These are phyloP conservation scores for Cremastinae sp. DNA, from an alignment of 2,888 invertebrate species.

Conservation along the genomic window DNA sequence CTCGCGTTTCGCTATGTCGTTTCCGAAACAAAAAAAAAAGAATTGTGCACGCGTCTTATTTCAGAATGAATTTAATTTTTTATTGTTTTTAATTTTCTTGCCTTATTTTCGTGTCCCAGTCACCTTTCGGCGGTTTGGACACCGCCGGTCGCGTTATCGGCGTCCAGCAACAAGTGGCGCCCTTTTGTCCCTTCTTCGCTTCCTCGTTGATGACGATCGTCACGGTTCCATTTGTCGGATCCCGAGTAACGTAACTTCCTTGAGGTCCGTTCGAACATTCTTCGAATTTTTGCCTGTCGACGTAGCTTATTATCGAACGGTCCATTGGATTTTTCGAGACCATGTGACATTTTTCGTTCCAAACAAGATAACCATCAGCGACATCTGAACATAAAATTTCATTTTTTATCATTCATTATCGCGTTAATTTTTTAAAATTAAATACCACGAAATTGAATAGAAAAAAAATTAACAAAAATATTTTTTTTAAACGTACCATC, in stretches of 20 bases:
- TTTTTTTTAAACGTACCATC: conserved; percentile 55
- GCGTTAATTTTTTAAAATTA: too few relatives aligned
- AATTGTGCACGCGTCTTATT: too few relatives aligned
- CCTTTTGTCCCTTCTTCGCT: conserved; percentile 78
- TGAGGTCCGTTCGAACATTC: conserved; percentile 79
- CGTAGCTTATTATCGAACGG: conserved; percentile 82
- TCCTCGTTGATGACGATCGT: conserved; percentile 67
- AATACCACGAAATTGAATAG: too few relatives aligned
- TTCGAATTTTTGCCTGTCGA: conserved; percentile 82
- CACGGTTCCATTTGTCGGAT: conserved; percentile 68
- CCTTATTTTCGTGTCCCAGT: conserved; percentile 75
- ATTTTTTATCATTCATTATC: too few relatives aligned
- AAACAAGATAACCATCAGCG: conserved; percentile 81
- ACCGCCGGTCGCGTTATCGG: conserved; percentile 82
- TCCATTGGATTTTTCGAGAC: conserved; percentile 81
- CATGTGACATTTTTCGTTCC: conserved; percentile 85
- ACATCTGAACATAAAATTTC: too few relatives aligned
- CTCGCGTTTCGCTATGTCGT: too few relatives aligned
- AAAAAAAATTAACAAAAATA: neutral
- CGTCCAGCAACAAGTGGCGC: conserved; percentile 84
- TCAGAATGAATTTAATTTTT: too few relatives aligned
- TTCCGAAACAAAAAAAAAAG: too few relatives aligned
- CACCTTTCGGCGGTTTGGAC: conserved; percentile 69
- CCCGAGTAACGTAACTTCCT: conserved; percentile 68
- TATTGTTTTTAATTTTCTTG: too few relatives aligned